Percentiles rank a stretch among this genome's conserved stretches.
phyloP scores from a whole-genome alignment of 2,888 invertebrate genomes.

The Drosophila pegasa region DNA sequence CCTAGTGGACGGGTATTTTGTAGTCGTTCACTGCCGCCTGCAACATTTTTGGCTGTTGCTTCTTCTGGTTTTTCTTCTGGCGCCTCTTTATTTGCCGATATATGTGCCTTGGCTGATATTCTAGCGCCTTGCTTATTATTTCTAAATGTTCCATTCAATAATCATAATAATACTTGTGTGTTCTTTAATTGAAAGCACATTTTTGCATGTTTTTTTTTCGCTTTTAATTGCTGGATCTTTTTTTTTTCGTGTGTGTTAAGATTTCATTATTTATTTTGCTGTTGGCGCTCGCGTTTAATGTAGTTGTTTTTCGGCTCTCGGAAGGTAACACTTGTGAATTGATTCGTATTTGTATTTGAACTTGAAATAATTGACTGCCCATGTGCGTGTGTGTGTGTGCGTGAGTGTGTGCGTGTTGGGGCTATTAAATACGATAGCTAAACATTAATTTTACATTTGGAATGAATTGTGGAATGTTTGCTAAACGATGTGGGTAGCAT shows the following conservation, averaged over 20 bases:
- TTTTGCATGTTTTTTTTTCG: constrained; percentile 34
- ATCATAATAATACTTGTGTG: constrained; percentile 43
- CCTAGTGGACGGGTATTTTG: background rate
- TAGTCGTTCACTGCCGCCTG: background rate
- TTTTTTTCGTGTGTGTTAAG: constrained; percentile 3
- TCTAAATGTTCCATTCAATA: constrained; percentile 47
- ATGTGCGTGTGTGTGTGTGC: background rate
- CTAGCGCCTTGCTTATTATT: constrained; percentile 32
- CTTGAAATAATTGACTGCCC: constrained; percentile 30
- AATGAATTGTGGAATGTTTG: constrained; percentile 18
- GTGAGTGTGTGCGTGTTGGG: background rate
- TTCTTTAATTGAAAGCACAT: constrained; percentile 51
- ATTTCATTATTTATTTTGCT: constrained; percentile 49
- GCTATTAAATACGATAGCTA: constrained; percentile 31
- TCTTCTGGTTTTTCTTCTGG: constrained; percentile 4
- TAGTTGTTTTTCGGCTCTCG: constrained; percentile 50
- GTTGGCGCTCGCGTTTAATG: constrained; percentile 44
- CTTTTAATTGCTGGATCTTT: constrained; percentile 39
- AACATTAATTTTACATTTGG: constrained; percentile 34
- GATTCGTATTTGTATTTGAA: constrained; percentile 48
- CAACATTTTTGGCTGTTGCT: constrained; percentile 3
- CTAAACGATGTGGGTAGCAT: constrained; percentile 27
- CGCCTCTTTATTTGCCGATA: constrained; percentile 16
- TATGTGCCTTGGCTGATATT: constrained; percentile 19
- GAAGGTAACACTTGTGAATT: constrained; percentile 36